Evolutionary conservation across 2,113 vertebrate genomes (phyloP), one percentile per base, ranked within the genome.

Genomic region (Nycticorax nycticorax): DNA sequence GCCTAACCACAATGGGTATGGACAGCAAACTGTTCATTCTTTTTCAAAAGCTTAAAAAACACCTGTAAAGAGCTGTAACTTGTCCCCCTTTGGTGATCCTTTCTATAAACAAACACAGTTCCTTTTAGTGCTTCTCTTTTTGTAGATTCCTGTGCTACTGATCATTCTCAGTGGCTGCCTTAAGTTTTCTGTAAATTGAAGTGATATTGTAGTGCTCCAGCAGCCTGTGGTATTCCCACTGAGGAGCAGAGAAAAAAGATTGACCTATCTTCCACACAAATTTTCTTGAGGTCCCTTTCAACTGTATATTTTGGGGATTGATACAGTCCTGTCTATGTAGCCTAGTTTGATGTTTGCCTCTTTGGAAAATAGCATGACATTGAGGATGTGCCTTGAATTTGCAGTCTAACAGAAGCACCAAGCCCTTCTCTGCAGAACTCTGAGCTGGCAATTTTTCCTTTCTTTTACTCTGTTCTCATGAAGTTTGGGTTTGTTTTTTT

Each of bases 131-230:
- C 73, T 75, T 79, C 39, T 48, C 8, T n/a, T 78, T 16, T 56
- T 50, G 10, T 88, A 2, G 12, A 81, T 73, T 72, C 30, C 32
- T 62, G 23, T 60, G 26, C 48, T 79, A 60, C 32, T 72, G 22
- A 41, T 75, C 12, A 24, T 86, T 24, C 18, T 78, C 41, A 62
- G 18, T 57, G 33, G 20, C 45, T 78, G 27, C 62, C 47, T 53
- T 48, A 56, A 78, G 11, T 74, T 33, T 68, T 78, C 30, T 85
- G 77, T 15, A 71, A 69, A 32, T 73, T 56, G 24, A 78, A 62
- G 33, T 16, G 8, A 32, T 50, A 35, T 12, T 0, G 0, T 56
- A 50, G 9, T 95, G 35, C 19, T 24, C 20, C 43, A 50, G 1
- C 33, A 43, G 37, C 28, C 50, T 37, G 16, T 35, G 60, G 17